Evolutionary conservation across 2,888 invertebrate genomes (phyloP), one percentile per base, ranked within the genome.

Genomic region (Drosophila imparisetae): DNA sequence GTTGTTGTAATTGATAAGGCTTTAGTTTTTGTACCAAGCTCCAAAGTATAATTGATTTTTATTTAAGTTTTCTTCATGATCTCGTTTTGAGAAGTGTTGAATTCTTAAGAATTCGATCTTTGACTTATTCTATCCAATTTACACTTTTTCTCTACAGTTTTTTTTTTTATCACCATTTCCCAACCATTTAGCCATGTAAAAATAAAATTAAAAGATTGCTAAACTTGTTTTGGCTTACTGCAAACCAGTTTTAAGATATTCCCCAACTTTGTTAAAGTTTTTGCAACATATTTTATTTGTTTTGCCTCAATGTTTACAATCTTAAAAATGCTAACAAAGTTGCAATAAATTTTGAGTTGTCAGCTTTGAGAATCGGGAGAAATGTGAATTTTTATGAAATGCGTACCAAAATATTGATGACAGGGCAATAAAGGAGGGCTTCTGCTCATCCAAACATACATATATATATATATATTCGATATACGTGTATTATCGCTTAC

Each of bases 381-480:
- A 54, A 34, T n/a, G 24, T 27, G 21, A 21, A 34, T 49, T 49
- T 29, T 29, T n/a, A 34, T 34, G 27, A 58, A 40, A 29, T 49
- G 32, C 18, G 2, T 11, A 24, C 15, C 18, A 61, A 65, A 48
- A 59, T 29, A 36, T 42, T 21, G 34, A 63, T 72, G 78, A 72
- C 48, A 49, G n/a, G 4, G n/a, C 60, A 52, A 27, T 50, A 49
- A 75, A 49, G 36, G 29, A 57, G 59, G 29, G 13, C 42, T 53
- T 38, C 32, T 8, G 21, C 27, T n/a, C 21, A 42, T 42, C 42
- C 21, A 21, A 42, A 21, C 11, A 10, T 8, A 10, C n/a, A n/a
- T 42, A 21, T 11, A 2, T 1, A 11, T 42, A 21, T 42, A 6
- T 1, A 21, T 32, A 24, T 24, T 1, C 24, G 24, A 24, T 24